Evolutionary conservation across 2,113 vertebrate species (phyloP), one percentile per base, ranked within the genome.

Genomic region (Pimephales promelas): DNA sequence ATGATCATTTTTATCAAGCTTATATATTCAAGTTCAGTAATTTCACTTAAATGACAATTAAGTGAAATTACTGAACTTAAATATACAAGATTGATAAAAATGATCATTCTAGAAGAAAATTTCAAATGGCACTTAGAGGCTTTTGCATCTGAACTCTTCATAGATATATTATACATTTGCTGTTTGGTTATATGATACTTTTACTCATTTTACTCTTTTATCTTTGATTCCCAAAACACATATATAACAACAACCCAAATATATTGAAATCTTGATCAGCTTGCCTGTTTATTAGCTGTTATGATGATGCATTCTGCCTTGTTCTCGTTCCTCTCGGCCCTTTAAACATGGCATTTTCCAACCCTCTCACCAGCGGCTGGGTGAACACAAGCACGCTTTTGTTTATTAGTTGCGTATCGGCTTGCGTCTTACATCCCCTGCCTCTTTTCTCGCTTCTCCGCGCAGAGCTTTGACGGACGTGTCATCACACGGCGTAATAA

Each of bases 401-500:
- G 81, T 85, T 85, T 83, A 78, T 85, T 87, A 79, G 66, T 59
- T 82, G 86, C 43, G 43, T 79, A 47, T 28, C 68, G 73, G 73
- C 83, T 43, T 74, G 45, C 3, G 24, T 73, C 72, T 77, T 78
- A 71, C 75, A 79, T 83, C 81, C 52, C 1, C 10, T 72, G 64
- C 82, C 73, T 68, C 36, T 64, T 82, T 78, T 87, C 43, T 77
- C 16, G 22, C 31, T 24, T 36, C 52, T 66, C 16, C n/a, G 18
- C 31, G 52, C 71, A 71, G 62, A 73, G 47, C 81, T 83, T 86
- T 91, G 90, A 93, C 91, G 86, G 86, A 87, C 86, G 64, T 81
- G 85, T 88, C 87, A 86, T 89, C 86, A 83, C 84, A 84, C 86
- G 87, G 86, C 88, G 90, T 91, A 86, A 88, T 71, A 79, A 90